Percentiles rank a stretch among this genome's conserved stretches.
Evolutionary conservation across 2,113 vertebrate species (phyloP).

Genomic region (Lamprologus lemairii): DNA sequence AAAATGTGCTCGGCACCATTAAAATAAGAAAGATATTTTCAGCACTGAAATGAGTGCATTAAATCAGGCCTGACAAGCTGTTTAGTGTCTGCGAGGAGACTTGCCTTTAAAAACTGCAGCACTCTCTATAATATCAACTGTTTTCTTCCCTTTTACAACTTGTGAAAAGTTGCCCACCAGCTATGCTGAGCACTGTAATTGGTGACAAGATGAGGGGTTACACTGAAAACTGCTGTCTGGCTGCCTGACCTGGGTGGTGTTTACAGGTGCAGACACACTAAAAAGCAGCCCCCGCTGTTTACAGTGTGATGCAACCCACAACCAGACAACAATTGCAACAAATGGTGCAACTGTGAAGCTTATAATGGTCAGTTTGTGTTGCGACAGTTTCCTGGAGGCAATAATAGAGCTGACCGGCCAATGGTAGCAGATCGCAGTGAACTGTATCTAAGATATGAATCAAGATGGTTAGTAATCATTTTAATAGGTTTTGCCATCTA

Average conservation of each 20-base stretch:
- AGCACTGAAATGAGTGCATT: background rate
- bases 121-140: background rate
- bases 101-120: background rate
- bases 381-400: background rate
- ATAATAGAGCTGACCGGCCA: background rate
- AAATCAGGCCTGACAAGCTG: background rate
- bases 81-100: background rate
- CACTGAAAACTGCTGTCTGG: background rate
- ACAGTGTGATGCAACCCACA: slow-evolving; percentile 20
- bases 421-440: background rate
- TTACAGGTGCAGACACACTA: slow-evolving; percentile 5
- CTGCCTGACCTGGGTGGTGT: background rate
- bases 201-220: slow-evolving; percentile 26
- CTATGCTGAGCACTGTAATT: slow-evolving; percentile 1
- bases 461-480: background rate
- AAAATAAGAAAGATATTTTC: background rate
- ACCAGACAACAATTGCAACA: background rate
- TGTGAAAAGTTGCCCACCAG: background rate
- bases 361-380: background rate
- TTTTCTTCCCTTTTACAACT: background rate
- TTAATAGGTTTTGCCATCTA: background rate
- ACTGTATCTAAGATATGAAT: background rate
- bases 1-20: background rate
- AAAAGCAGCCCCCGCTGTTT: background rate
- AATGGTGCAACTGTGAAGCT: background rate